Evolutionary conservation across 1,140 invertebrate species (phyloP).

Genomic region (Aphaenogaster floridana): DNA sequence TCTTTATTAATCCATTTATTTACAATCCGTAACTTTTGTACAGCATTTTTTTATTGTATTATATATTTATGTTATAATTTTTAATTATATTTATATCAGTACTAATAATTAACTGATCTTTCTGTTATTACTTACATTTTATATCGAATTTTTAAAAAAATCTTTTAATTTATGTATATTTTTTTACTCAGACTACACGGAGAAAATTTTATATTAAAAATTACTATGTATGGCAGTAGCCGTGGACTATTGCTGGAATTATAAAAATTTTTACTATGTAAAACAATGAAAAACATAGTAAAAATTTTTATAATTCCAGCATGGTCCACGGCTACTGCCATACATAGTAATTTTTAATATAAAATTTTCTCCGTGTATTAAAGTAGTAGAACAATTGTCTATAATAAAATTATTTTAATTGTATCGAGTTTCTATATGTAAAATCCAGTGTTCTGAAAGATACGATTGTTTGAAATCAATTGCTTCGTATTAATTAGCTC

Average conservation of each 20-base stretch:
- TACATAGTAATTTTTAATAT: too few species aligned
- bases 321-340: too few species aligned
- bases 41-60: not conserved
- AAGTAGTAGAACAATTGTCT: not conserved
- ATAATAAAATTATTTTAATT: not conserved
- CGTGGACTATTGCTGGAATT: too few species aligned
- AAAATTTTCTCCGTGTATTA: not conserved
- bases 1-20: not conserved
- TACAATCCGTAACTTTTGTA: not conserved
- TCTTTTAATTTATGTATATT: not conserved
- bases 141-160: not conserved
- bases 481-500: not conserved
- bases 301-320: too few species aligned
- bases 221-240: too few species aligned
- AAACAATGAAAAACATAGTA: too few species aligned
- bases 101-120: not conserved
- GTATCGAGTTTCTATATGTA: not conserved
- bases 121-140: not conserved
- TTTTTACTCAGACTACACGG: not conserved
- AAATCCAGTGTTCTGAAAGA: not conserved
- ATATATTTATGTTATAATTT: not conserved
- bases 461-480: not conserved
- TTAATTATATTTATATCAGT: conserved; percentile 1
- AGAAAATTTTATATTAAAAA: too few species aligned
- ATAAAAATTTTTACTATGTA: too few species aligned